Percentiles rank a stretch among this genome's conserved stretches.
Conservation (phyloP, 2,888 invertebrate species). For the Zaprionus bogoriensis region DNA sequence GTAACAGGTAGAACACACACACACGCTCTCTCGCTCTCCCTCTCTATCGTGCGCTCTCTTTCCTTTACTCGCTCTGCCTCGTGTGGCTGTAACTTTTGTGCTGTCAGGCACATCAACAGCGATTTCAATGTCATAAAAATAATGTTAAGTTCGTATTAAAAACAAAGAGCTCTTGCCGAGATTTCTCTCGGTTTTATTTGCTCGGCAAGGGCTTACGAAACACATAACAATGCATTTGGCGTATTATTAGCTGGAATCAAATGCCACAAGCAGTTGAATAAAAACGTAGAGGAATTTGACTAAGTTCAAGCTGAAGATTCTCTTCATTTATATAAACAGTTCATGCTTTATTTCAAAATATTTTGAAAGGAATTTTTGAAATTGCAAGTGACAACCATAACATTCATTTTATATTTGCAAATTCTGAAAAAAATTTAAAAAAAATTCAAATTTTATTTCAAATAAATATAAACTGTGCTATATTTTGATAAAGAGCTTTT, state of each 20-base stretch:
- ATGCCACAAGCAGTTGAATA: not conserved
- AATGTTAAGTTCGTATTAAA: slow-evolving; percentile 63
- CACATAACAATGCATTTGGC: slow-evolving; percentile 3
- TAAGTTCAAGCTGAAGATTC: too few relatives aligned
- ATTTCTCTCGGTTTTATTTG: slow-evolving; percentile 20
- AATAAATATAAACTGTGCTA: too few relatives aligned
- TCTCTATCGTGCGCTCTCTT: not conserved
- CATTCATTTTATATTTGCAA: too few relatives aligned
- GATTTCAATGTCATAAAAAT: slow-evolving; percentile 70
- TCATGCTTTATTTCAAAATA: not conserved
- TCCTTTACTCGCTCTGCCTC: not conserved
- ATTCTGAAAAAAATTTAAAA: too few relatives aligned
- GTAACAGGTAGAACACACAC: slow-evolving; percentile 30
- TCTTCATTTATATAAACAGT: too few relatives aligned
- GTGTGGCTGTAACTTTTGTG: not conserved
- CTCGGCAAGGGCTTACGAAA: slow-evolving; percentile 15
- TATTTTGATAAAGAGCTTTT: too few relatives aligned
- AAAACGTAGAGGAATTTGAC: not conserved
- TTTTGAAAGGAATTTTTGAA: too few relatives aligned
- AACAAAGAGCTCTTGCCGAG: slow-evolving; percentile 39
- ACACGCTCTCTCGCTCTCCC: not conserved
- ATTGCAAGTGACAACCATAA: too few relatives aligned
- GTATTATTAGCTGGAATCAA: not conserved
- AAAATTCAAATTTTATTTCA: not conserved
- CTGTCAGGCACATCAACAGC: slow-evolving; percentile 35